These are phyloP conservation scores for Sebastes alutus DNA, from an alignment of 2,797 vertebrate species.

Conservation along the genomic window DNA sequence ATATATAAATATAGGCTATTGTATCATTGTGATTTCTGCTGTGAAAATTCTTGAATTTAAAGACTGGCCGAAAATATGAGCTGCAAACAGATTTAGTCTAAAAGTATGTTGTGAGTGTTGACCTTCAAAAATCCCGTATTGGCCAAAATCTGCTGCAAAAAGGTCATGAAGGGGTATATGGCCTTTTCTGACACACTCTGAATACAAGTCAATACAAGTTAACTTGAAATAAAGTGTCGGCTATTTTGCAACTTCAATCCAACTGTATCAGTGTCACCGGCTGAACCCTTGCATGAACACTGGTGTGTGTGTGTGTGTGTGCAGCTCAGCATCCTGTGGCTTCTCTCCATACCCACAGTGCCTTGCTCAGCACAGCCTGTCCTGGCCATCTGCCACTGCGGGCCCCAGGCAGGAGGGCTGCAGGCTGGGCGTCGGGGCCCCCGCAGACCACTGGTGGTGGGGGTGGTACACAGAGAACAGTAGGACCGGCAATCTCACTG, in stretches of 20 bases:
- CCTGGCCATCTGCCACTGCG: slow-evolving; percentile 79
- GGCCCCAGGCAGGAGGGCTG: slow-evolving; percentile 57
- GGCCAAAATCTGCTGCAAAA: neutral
- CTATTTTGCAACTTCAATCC: slow-evolving; percentile 2
- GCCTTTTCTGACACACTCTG: neutral
- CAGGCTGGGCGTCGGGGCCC: slow-evolving; percentile 39
- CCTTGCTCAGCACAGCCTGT: slow-evolving; percentile 67
- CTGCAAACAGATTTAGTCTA: neutral
- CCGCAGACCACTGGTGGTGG: slow-evolving; percentile 31
- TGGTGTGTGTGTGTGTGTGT: slow-evolving; percentile 15
- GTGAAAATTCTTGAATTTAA: neutral
- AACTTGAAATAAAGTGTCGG: slow-evolving; percentile 5
- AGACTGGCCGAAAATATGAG: neutral
- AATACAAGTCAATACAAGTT: neutral
- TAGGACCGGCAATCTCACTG: slow-evolving; percentile 5
- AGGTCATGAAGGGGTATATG: neutral
- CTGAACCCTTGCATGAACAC: slow-evolving; percentile 7
- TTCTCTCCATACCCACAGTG: slow-evolving; percentile 58
- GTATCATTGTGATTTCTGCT: neutral
- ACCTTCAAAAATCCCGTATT: neutral
- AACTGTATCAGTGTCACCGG: slow-evolving; percentile 1
- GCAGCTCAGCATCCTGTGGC: slow-evolving; percentile 47
- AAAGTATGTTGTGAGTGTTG: neutral
- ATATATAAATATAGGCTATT: neutral
- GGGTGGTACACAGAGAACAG: slow-evolving; percentile 30